Evolutionary conservation across 2,113 vertebrate species (phyloP), one percentile per base, ranked within the genome.

Genomic region (Pelobates fuscus): DNA sequence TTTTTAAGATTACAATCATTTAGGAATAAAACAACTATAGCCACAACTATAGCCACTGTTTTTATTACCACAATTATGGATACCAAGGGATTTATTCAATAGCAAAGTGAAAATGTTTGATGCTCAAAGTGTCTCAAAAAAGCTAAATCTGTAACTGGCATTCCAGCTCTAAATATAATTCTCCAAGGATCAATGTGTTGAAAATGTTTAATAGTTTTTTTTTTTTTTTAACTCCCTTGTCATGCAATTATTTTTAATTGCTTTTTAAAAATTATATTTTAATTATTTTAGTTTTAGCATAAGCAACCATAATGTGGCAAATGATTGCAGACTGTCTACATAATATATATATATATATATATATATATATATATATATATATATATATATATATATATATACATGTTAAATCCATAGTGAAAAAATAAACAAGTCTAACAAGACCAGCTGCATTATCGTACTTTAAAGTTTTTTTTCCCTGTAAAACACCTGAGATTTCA

Each of bases 51-150:
- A 43, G 58, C 55, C 68, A 59, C 68, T 59, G 26, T 70, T 59
- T 70, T 70, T 70, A 70, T 60, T 70, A 54, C 68, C 54, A 70
- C 68, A 70, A 70, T 70, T 70, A 70, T 70, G 68, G 68, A 70
- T 61, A 43, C 30, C 57, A 21, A 14, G 69, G 69, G 69, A 71
- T 61, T 44, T 71, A 46, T 3, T 8, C 69, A 21, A 20, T 62
- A 25, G 23, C 37, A 29, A 29, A 61, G 69, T 17, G 37, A 62
- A 61, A 71, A 61, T 46, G 43, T 52, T 71, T 71, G 57, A 71
- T 61, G 58, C 69, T 71, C 69, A 71, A 71, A 61, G 58, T 46
- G 37, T 29, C 69, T 71, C 5, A 49, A 71, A 59, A 61, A 8
- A 29, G 32, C 60, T 25, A 60, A 71, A 62, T 15, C 57, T 49